Conservation (phyloP, 2,888 invertebrate genomes). For the Lymantria dispar region DNA sequence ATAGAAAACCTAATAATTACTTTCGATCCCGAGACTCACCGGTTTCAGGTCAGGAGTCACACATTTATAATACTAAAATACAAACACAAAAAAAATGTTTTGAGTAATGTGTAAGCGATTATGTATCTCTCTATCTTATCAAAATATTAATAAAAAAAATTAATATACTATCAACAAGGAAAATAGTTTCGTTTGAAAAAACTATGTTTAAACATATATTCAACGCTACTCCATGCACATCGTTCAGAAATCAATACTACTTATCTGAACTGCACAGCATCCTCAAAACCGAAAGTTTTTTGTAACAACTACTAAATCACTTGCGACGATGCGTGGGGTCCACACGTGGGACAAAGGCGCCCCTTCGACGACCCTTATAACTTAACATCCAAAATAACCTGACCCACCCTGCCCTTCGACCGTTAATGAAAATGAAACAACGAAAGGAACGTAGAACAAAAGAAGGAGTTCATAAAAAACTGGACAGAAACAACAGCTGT, state of each 20-base stretch:
- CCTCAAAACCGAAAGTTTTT: slow-evolving; percentile 43
- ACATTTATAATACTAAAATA: too few species aligned
- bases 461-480: slow-evolving; percentile 32
- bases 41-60: too few species aligned
- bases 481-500: slow-evolving; percentile 60
- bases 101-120: too few species aligned
- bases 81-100: too few species aligned
- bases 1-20: too few species aligned
- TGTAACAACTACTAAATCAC: slow-evolving; percentile 71
- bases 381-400: slow-evolving; percentile 27
- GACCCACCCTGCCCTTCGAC: slow-evolving; percentile 31
- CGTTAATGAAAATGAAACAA: slow-evolving; percentile 16
- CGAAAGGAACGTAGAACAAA: slow-evolving; percentile 3
- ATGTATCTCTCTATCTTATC: too few species aligned
- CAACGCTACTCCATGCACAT: neutral
- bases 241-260: slow-evolving; percentile 25
- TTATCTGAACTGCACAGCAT: slow-evolving; percentile 23
- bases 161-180: too few species aligned
- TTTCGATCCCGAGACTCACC: too few species aligned
- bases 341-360: slow-evolving; percentile 66
- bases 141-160: too few species aligned
- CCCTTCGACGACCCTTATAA: slow-evolving; percentile 50
- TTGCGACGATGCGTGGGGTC: slow-evolving; percentile 75
- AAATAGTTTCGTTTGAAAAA: too few species aligned
- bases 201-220: too few species aligned